These are phyloP conservation scores for Ctenochaetus hawaiiensis DNA, from an alignment of 2,797 vertebrate genomes.

Conservation along the genomic window DNA sequence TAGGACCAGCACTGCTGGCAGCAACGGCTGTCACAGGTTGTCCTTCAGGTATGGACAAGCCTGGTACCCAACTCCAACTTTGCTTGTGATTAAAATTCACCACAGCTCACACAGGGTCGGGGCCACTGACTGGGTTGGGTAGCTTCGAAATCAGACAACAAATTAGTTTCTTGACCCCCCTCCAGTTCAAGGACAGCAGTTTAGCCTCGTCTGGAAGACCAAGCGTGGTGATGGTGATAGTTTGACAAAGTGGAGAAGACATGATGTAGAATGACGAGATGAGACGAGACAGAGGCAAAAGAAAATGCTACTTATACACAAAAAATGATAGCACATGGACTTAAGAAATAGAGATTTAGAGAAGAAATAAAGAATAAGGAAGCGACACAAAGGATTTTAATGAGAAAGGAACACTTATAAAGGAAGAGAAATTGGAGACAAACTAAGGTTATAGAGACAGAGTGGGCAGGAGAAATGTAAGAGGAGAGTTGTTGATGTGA, in stretches of 20 bases:
- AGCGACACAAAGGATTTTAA: not conserved
- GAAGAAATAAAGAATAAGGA: not conserved
- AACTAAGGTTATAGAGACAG: not conserved
- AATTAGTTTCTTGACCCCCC: slow-evolving; percentile 79
- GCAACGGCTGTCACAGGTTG: slow-evolving; percentile 57
- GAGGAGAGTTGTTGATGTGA: slow-evolving; percentile 2
- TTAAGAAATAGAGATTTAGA: not conserved
- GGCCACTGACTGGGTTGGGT: slow-evolving; percentile 62
- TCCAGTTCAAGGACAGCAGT: slow-evolving; percentile 76
- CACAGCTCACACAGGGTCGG: slow-evolving; percentile 51
- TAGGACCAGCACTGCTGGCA: slow-evolving; percentile 32
- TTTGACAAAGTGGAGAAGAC: slow-evolving; percentile 26
- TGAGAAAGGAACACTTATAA: not conserved
- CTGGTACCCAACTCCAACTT: slow-evolving; percentile 42
- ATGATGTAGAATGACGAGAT: slow-evolving; percentile 2
- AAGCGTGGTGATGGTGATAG: slow-evolving; percentile 13
- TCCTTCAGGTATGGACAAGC: slow-evolving; percentile 69
- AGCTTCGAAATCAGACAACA: slow-evolving; percentile 77
- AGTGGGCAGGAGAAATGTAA: not conserved
- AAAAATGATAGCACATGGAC: slow-evolving; percentile 1
- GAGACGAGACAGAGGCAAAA: not conserved
- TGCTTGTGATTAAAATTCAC: slow-evolving; percentile 80
- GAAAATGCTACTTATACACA: not conserved
- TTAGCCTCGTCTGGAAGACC: slow-evolving; percentile 39
- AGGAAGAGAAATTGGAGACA: not conserved